phyloP scores from a whole-genome alignment of 1,140 invertebrate species.

The Acromyrmex charruanus region DNA sequence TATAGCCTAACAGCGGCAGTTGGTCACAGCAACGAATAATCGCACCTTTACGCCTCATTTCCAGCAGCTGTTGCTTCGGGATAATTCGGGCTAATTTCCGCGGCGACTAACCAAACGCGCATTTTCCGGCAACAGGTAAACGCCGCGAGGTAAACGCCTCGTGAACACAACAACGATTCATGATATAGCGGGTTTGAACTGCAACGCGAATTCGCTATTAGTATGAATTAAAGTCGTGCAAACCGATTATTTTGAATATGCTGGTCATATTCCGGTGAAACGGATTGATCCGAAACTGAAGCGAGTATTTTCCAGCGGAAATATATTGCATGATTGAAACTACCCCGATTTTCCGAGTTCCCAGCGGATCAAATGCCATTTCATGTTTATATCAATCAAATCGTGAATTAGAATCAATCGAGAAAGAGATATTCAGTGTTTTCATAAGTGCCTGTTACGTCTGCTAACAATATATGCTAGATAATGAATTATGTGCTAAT shows the following conservation, averaged over 20 bases:
- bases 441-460: neutral
- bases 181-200: constrained; percentile 15
- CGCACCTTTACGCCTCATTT: constrained; percentile 42
- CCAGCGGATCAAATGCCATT: constrained; percentile 43
- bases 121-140: constrained; percentile 58
- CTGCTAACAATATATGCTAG: neutral
- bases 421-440: constrained; percentile 1
- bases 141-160: constrained; percentile 40
- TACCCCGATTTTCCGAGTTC: neutral
- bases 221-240: constrained; percentile 51
- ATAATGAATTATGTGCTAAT: neutral
- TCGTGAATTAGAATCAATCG: constrained; percentile 39
- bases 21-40: constrained; percentile 52
- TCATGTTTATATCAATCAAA: constrained; percentile 46
- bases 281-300: constrained; percentile 32
- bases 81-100: constrained; percentile 56
- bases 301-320: constrained; percentile 37
- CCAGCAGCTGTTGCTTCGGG: constrained; percentile 38
- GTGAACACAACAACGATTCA: neutral
- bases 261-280: constrained; percentile 4
- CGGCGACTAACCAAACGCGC: constrained; percentile 22
- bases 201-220: constrained; percentile 39
- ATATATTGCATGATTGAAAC: constrained; percentile 41
- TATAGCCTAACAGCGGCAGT: neutral
- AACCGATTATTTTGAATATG: constrained; percentile 55